Evolutionary conservation across 2,797 vertebrate genomes (phyloP).

Genomic region (Rhinatrema bivittatum): DNA sequence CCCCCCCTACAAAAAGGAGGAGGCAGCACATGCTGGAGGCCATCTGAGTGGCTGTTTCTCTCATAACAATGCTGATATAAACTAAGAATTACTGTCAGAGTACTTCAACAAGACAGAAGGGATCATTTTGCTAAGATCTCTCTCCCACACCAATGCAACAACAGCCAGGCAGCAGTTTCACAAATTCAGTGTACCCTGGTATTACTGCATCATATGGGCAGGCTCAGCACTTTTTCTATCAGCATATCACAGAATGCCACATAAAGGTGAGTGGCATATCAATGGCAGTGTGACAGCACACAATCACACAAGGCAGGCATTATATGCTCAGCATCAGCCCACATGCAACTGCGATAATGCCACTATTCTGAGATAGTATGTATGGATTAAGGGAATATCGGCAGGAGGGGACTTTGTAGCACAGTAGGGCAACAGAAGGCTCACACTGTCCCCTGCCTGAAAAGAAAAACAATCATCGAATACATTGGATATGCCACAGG

Average conservation of each 20-base stretch:
- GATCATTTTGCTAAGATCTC: slow-evolving; percentile 3
- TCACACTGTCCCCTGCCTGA: too few relatives aligned
- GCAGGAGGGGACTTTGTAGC: too few relatives aligned
- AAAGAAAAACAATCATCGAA: too few relatives aligned
- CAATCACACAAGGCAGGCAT: neutral
- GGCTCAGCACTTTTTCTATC: slow-evolving; percentile 7
- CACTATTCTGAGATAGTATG: neutral
- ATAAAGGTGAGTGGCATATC: slow-evolving; percentile 9
- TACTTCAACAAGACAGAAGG: too few relatives aligned
- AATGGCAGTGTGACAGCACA: neutral
- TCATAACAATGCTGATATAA: too few relatives aligned
- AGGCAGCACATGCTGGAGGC: too few relatives aligned
- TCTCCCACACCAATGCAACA: slow-evolving; percentile 4
- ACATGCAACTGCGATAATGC: neutral
- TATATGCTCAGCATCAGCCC: neutral
- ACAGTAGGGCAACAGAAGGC: too few relatives aligned
- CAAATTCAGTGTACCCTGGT: neutral
- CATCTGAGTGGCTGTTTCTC: too few relatives aligned
- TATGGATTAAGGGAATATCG: slow-evolving; percentile 1
- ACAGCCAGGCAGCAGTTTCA: slow-evolving; percentile 4
- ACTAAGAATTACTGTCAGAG: too few relatives aligned
- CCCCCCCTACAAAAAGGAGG: too few relatives aligned
- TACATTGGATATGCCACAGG: too few relatives aligned
- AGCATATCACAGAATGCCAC: neutral
- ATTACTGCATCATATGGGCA: neutral